These are phyloP conservation scores for Sebastes minor DNA, from an alignment of 2,797 vertebrate species.

Conservation along the genomic window DNA sequence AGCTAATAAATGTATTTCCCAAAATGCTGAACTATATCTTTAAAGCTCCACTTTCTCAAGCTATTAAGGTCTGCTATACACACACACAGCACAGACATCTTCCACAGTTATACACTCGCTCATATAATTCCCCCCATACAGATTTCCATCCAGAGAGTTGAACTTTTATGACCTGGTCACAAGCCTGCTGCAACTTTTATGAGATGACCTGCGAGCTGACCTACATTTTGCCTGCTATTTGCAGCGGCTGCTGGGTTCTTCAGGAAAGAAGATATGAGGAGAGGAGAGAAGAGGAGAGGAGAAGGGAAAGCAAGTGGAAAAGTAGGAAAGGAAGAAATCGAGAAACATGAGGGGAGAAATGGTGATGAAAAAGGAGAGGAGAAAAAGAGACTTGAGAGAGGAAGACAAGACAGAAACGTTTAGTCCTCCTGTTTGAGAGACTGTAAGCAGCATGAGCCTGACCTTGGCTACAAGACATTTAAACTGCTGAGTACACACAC, in stretches of 20 bases:
- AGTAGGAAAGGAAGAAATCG: not conserved
- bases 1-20: not conserved
- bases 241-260: not conserved
- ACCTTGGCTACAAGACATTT: conserved; percentile 41
- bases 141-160: conserved; percentile 1
- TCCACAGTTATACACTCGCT: not conserved
- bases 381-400: not conserved
- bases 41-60: not conserved
- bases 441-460: conserved; percentile 10
- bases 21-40: not conserved
- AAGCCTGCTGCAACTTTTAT: conserved; percentile 37
- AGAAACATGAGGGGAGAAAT: not conserved
- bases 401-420: conserved; percentile 10
- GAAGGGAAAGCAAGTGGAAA: not conserved
- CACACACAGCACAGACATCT: not conserved
- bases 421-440: conserved; percentile 13
- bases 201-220: conserved; percentile 34
- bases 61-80: not conserved
- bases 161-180: conserved; percentile 24
- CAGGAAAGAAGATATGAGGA: not conserved
- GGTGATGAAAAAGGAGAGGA: not conserved
- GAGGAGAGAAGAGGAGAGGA: not conserved
- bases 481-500: conserved; percentile 1
- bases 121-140: not conserved
- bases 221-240: conserved; percentile 35